These are phyloP conservation scores for Chrysolina haemoptera DNA, from an alignment of 2,888 invertebrate species.

Conservation along the genomic window DNA sequence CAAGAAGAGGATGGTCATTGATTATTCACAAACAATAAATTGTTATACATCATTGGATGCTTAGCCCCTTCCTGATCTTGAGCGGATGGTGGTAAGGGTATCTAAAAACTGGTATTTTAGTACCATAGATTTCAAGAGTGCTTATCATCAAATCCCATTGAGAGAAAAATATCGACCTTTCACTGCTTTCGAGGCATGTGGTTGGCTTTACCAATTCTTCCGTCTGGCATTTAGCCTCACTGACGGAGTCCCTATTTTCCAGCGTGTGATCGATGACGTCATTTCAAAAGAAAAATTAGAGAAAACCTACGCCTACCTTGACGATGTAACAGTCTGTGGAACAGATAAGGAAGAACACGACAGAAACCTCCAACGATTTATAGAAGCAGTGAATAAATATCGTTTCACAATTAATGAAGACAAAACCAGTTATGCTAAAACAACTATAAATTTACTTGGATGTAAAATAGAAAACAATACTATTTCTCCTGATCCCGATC, in stretches of 20 bases:
- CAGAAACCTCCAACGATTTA: no score
- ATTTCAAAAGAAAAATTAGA: no score
- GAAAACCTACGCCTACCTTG: no score
- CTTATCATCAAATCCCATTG: constrained; percentile 35
- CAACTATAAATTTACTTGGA: no score
- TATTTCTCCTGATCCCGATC: no score
- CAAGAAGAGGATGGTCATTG: constrained; percentile 50
- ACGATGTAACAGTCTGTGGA: no score
- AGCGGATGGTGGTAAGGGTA: constrained; percentile 20
- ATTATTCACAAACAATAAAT: constrained; percentile 55
- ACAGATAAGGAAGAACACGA: no score
- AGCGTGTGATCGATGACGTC: no score
- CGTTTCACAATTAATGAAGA: no score
- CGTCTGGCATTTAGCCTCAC: constrained; percentile 33
- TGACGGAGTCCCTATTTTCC: constrained; percentile 31
- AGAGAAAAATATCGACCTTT: constrained; percentile 19
- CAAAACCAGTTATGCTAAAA: no score
- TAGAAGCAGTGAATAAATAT: no score
- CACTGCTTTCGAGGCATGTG: constrained; percentile 36
- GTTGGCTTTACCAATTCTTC: constrained; percentile 30
- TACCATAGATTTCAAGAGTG: constrained; percentile 32
- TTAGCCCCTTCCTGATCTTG: constrained; percentile 48
- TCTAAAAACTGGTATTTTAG: constrained; percentile 26
- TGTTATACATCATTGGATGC: constrained; percentile 50
- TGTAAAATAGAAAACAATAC: no score